Percentiles rank a stretch among this genome's conserved stretches.
Conservation (phyloP, 2,113 vertebrate species). For the Mola mola region DNA sequence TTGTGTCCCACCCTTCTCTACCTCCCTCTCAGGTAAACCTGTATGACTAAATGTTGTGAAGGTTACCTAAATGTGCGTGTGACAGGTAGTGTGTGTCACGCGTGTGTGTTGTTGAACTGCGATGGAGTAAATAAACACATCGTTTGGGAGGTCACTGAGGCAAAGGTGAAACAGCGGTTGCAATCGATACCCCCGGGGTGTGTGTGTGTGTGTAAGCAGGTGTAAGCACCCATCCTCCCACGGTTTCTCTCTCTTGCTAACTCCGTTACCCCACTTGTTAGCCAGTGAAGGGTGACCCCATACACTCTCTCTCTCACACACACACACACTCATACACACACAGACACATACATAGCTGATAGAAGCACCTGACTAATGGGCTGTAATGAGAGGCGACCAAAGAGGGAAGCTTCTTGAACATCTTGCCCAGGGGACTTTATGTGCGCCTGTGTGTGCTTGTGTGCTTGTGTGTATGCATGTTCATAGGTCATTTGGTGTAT, state of each 20-base stretch:
- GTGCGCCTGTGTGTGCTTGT: too few species aligned
- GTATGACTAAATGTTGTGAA: not conserved
- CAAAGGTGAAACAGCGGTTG: constrained; percentile 79
- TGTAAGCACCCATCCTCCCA: constrained; percentile 59
- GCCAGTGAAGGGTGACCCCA: constrained; percentile 65
- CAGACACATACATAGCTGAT: constrained; percentile 52
- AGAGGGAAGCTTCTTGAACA: constrained; percentile 86
- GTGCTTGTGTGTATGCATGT: constrained; percentile 47
- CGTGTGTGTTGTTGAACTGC: constrained; percentile 41
- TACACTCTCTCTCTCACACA: constrained; percentile 32
- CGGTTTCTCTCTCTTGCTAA: constrained; percentile 43
- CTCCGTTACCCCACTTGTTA: constrained; percentile 75
- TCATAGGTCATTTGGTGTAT: constrained; percentile 39
- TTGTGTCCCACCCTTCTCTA: not conserved
- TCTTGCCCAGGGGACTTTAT: constrained; percentile 73
- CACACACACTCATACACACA: constrained; percentile 11
- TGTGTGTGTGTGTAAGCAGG: constrained; percentile 51
- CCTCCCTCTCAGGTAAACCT: constrained; percentile 6
- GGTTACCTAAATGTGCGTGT: constrained; percentile 41
- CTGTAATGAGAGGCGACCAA: constrained; percentile 90
- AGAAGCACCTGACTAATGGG: constrained; percentile 88
- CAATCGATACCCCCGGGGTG: constrained; percentile 68
- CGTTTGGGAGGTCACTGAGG: constrained; percentile 72
- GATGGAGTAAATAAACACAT: constrained; percentile 78
- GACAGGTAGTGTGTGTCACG: constrained; percentile 21